Percentiles rank a stretch among this genome's conserved stretches.
Conservation (phyloP, 2,797 vertebrate species). For the Clarias laeviceps region DNA sequence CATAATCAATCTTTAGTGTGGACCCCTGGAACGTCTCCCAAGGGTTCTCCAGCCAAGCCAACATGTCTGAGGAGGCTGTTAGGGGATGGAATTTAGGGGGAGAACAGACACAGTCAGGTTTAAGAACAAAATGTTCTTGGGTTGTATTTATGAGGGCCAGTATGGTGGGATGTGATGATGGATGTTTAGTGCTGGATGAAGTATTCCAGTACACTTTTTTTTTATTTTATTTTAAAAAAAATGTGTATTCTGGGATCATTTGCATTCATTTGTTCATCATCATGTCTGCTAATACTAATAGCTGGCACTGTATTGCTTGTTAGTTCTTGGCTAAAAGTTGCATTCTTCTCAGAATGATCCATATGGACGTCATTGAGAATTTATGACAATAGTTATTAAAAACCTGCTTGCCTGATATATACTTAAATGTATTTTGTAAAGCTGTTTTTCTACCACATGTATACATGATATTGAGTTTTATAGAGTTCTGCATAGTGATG, state of each 20-base stretch:
- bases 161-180: constrained; percentile 31
- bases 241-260: constrained; percentile 12
- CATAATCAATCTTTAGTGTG: constrained; percentile 20
- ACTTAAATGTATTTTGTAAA: background rate
- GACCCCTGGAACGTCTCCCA: constrained; percentile 3
- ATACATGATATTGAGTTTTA: background rate
- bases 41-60: constrained; percentile 20
- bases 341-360: constrained; percentile 63
- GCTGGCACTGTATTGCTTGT: background rate
- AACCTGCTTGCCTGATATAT: constrained; percentile 19
- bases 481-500: background rate
- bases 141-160: constrained; percentile 23
- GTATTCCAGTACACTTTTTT: too few species aligned
- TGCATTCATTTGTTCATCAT: constrained; percentile 29
- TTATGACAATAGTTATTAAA: constrained; percentile 23
- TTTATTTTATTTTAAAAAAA: too few species aligned
- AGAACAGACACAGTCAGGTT: constrained; percentile 8
- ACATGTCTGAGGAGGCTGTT: constrained; percentile 17
- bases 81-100: background rate
- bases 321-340: background rate
- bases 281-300: constrained; percentile 5
- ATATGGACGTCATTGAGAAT: constrained; percentile 46
- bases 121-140: constrained; percentile 20
- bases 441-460: background rate
- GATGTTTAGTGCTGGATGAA: constrained; percentile 1